Conservation (phyloP, 2,888 invertebrate species). For the Allacma fusca region DNA sequence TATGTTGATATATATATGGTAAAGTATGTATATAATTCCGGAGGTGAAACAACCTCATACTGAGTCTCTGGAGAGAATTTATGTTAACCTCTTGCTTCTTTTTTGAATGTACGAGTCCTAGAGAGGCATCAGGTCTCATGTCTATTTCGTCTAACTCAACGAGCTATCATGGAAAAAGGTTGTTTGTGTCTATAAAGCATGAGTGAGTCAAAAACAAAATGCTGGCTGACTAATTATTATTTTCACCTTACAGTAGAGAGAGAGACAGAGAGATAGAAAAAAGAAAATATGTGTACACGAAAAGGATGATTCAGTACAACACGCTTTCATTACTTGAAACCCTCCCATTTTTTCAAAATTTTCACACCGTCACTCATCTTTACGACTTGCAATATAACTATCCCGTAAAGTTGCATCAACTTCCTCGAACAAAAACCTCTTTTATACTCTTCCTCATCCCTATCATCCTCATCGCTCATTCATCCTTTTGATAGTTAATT, state of each 20-base stretch:
- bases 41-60: conserved; percentile 34
- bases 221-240: conserved; percentile 35
- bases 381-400: conserved; percentile 1
- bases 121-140: conserved; percentile 21
- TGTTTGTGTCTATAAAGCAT: background rate
- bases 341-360: conserved; percentile 20
- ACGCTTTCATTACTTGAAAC: conserved; percentile 10
- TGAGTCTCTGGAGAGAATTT: conserved; percentile 32
- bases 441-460: background rate
- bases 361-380: conserved; percentile 40
- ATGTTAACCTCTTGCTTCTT: conserved; percentile 29
- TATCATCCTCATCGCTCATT: conserved; percentile 22
- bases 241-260: background rate
- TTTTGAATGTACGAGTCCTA: background rate
- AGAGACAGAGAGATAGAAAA: background rate
- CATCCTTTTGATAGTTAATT: conserved; percentile 1
- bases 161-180: background rate
- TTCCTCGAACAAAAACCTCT: conserved; percentile 20
- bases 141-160: background rate
- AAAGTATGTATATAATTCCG: conserved; percentile 27
- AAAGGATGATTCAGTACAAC: background rate
- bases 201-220: background rate
- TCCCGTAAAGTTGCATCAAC: background rate
- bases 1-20: no score
- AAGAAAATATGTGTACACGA: background rate